Evolutionary conservation across 2,797 vertebrate genomes (phyloP), one percentile per base, ranked within the genome.

Genomic region (Xenops minutus): DNA sequence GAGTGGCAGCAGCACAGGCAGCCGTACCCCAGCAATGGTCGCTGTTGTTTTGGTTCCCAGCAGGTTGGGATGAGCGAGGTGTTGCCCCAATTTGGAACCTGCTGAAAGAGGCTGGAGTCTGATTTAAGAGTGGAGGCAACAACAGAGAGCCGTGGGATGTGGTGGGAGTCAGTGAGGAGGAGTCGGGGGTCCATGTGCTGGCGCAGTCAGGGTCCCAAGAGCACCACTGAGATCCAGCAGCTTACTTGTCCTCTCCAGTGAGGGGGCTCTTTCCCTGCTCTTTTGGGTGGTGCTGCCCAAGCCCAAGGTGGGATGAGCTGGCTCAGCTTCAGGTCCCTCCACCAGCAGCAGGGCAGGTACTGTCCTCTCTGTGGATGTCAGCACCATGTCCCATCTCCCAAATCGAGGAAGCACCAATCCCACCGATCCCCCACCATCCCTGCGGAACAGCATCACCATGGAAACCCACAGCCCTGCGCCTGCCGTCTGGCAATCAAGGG

Each of bases 401-500:
- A 96, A 94, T 0, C 27, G 58, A 76, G 86, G 88, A 67, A 77
- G 78, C 51, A 20, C 82, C 17, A 41, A 93, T 93, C 88, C 92
- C 88, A 41, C 74, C 11, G 34, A 90, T 85, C 88, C 62, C 10
- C 72, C 0, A 41, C 83, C 88, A 86, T 88, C 94, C 90, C 94
- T 62, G 72, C 3, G 36, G 89, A 93, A 78, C 63, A 0, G 77
- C 77, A 66, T 95, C 59, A 5, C 95, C 92, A 94, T 94, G 95
- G 93, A 95, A 97, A 96, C 95, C 71, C 88, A 0, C 92, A 95
- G 86, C 93, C 95, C 95, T 80, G 85, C 3, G 79, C 91, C 92
- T 93, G 93, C 76, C 16, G 9, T 79, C 89, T 68, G 3, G 86
- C 89, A 74, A 77, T 88, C 36, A 12, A 12, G 24, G 39, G 88